Percentiles rank a stretch among this genome's conserved stretches.
These are phyloP conservation scores for Phyto melanocephala DNA, from an alignment of 2,888 invertebrate species.

Conservation along the genomic window DNA sequence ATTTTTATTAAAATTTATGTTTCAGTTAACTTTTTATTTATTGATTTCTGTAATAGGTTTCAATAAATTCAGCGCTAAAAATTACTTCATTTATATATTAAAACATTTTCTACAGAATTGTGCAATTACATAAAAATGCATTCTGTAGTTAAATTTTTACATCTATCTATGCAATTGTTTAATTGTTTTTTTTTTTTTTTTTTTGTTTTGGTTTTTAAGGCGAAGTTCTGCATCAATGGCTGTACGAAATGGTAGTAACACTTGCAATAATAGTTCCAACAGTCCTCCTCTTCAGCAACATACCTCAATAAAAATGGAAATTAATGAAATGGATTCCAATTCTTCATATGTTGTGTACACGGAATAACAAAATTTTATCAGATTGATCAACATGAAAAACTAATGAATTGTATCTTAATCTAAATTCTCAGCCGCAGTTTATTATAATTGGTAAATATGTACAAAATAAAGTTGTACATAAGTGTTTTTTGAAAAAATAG, in stretches of 20 bases:
- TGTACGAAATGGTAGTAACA: conserved; percentile 49
- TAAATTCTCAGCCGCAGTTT: neutral
- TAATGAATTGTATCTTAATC: neutral
- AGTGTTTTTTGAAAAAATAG: too few relatives aligned
- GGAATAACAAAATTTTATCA: conserved; percentile 80
- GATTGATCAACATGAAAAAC: neutral
- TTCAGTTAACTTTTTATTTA: too few relatives aligned
- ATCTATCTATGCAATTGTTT: too few relatives aligned
- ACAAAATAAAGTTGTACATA: neutral
- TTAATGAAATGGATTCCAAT: conserved; percentile 85
- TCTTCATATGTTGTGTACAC: conserved; percentile 93
- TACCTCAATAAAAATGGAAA: conserved; percentile 85
- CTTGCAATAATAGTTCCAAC: conserved; percentile 79
- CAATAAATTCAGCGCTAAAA: too few relatives aligned
- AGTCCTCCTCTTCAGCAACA: conserved; percentile 79
- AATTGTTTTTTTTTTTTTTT: neutral
- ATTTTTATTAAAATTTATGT: too few relatives aligned
- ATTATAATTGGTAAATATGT: neutral
- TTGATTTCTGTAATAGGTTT: too few relatives aligned
- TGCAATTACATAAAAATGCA: too few relatives aligned
- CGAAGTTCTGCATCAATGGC: conserved; percentile 50
- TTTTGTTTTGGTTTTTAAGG: conserved; percentile 46
- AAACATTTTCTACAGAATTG: too few relatives aligned
- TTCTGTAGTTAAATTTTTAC: too few relatives aligned
- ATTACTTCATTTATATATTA: too few relatives aligned